Base-by-base conservation (phyloP, 2,888 invertebrate species). In the Calameuta pallipes region DNA sequence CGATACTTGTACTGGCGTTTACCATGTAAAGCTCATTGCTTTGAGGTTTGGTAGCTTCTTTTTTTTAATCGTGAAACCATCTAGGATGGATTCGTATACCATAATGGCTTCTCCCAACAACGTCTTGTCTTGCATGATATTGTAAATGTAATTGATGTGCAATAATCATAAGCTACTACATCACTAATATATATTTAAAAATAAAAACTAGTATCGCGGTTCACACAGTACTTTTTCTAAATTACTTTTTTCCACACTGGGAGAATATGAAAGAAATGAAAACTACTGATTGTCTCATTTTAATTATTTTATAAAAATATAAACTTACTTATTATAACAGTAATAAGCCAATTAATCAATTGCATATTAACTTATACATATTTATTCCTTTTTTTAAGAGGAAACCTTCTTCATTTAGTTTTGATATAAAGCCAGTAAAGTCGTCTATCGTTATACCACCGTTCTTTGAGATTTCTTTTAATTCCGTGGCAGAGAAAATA, bases 351-450 rank as follows among this genome's bases (percentile, higher is more conserved):
- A 9, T 56, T 1, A 23, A 9, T 86, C 81, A 91, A 79, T 90
- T 92, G 76, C 92, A 92, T 82, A 93, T 92, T 79, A 95, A 92
- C 92, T 96, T 95, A 87, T 96, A 97, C 76, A 94, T 92, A 87
- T 95, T 94, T 30, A 94, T 93, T 1, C 95, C 96, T 91, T 96
- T 97, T 87, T 97, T 95, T 82, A 98, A 92, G 82, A 98, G 92
- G 92, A 95, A 96, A 13, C 98, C 98, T 90, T 97, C 96, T 85
- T 95, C 93, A 90, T 98, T 98, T 84, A 98, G 93, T 68, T 95
- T 94, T 83, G 95, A 94, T 76, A 98, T 93, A 75, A 98, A 93
- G 82, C 94, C 94, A 75, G 93, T 93, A 82, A 97, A 94, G 87
- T 96, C 95, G 1, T 94, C 93, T 69, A 93, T 91, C 0, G 93